phyloP scores from a whole-genome alignment of 2,113 vertebrate genomes.

The Ophthalmolycus amberensis region DNA sequence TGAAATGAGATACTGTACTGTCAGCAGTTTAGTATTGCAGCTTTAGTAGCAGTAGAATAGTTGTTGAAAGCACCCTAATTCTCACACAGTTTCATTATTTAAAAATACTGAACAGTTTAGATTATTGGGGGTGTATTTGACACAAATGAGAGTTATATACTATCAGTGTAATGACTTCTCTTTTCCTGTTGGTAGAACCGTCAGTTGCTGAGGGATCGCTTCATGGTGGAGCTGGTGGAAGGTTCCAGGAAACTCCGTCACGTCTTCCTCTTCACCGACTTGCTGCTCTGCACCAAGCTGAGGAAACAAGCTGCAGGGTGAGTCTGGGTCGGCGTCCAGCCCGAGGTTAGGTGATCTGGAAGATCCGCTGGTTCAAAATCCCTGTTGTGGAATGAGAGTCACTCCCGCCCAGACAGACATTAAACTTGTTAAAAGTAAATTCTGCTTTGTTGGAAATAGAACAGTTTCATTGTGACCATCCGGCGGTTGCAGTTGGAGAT shows the following conservation, averaged over 20 bases:
- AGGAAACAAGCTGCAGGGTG: constrained; percentile 96
- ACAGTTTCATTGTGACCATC: neutral
- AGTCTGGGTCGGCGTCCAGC: constrained; percentile 63
- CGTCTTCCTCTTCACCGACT: constrained; percentile 95
- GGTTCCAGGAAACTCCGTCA: constrained; percentile 95
- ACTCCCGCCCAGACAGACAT: constrained; percentile 8
- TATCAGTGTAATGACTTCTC: neutral
- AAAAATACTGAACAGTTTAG: neutral
- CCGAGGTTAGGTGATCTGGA: constrained; percentile 12
- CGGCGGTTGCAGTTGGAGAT: neutral
- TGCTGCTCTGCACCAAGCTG: constrained; percentile 95
- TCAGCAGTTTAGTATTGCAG: neutral
- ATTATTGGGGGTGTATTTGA: neutral
- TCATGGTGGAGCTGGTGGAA: constrained; percentile 97
- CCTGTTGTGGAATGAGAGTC: neutral
- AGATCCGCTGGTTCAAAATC: neutral
- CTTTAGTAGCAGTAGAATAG: neutral
- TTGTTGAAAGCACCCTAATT: neutral
- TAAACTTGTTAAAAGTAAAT: neutral
- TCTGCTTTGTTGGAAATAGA: constrained; percentile 12
- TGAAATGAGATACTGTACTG: neutral
- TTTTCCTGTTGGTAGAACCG: constrained; percentile 84
- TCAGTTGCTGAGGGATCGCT: constrained; percentile 94
- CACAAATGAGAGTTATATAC: neutral
- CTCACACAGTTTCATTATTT: neutral